These are phyloP conservation scores for Dicranocentrus wangi DNA, from an alignment of 2,888 invertebrate species.

Conservation along the genomic window DNA sequence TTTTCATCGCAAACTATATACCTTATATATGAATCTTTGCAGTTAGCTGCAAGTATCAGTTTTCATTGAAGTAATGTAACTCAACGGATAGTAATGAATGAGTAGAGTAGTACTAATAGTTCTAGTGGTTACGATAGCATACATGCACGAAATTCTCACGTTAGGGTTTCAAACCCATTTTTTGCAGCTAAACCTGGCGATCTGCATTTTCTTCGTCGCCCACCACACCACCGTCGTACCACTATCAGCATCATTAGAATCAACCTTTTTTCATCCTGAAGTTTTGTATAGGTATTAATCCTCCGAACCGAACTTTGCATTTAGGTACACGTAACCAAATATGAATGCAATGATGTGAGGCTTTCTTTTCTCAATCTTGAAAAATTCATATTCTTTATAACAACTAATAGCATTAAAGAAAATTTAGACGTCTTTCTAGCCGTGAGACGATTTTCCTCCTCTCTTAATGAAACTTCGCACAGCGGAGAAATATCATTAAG, in stretches of 20 bases:
- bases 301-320: not conserved
- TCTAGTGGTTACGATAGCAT: not conserved
- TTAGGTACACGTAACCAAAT: not conserved
- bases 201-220: slow-evolving; percentile 6
- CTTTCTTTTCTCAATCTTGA: not conserved
- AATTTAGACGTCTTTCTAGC: slow-evolving; percentile 16
- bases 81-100: slow-evolving; percentile 35
- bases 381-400: not conserved
- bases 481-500: slow-evolving; percentile 60
- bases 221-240: not conserved
- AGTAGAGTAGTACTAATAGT: not conserved
- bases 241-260: slow-evolving; percentile 14
- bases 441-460: not conserved
- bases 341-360: not conserved
- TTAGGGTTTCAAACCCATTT: slow-evolving; percentile 11
- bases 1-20: not conserved
- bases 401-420: not conserved
- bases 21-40: not conserved
- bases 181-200: not conserved
- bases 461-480: no score
- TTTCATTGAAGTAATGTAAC: slow-evolving; percentile 19
- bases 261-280: slow-evolving; percentile 9
- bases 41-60: not conserved
- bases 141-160: slow-evolving; percentile 45
- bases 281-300: slow-evolving; percentile 2